Conservation (phyloP, 2,888 invertebrate genomes). For the Catocala fraxini region DNA sequence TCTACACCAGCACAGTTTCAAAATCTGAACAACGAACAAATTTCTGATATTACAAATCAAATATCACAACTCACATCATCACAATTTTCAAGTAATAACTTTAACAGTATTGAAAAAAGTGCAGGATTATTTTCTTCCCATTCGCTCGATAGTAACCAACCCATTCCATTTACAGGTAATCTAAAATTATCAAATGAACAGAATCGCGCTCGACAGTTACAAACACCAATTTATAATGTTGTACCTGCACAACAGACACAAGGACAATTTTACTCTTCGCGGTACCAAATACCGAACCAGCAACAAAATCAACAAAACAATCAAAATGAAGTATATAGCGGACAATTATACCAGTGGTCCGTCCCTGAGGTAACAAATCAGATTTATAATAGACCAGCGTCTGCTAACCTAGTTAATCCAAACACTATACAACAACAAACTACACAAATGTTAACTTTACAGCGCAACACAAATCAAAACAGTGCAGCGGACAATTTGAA, state of each 20-base stretch:
- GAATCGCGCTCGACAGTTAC: slow-evolving; percentile 47
- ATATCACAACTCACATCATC: slow-evolving; percentile 78
- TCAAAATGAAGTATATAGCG: slow-evolving; percentile 72
- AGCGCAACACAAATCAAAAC: slow-evolving; percentile 38
- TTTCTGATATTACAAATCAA: slow-evolving; percentile 69
- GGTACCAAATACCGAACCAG: slow-evolving; percentile 51
- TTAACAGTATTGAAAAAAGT: slow-evolving; percentile 34
- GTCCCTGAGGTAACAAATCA: slow-evolving; percentile 79
- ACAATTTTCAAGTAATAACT: slow-evolving; percentile 64
- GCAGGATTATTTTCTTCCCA: slow-evolving; percentile 50
- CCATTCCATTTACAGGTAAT: slow-evolving; percentile 50
- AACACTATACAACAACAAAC: slow-evolving; percentile 46
- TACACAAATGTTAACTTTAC: slow-evolving; percentile 47
- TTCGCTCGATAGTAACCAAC: slow-evolving; percentile 43
- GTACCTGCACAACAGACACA: slow-evolving; percentile 52
- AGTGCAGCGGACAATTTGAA: slow-evolving; percentile 27
- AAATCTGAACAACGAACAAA: slow-evolving; percentile 68
- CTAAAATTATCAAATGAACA: slow-evolving; percentile 50
- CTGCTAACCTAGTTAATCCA: slow-evolving; percentile 52
- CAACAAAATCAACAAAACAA: slow-evolving; percentile 48
- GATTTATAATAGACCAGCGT: slow-evolving; percentile 69
- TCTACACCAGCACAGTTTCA: slow-evolving; percentile 62
- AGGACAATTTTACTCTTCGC: slow-evolving; percentile 53
- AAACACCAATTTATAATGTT: slow-evolving; percentile 53
- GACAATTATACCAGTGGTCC: slow-evolving; percentile 78